Evolutionary conservation across 2,888 invertebrate species (phyloP), one percentile per base, ranked within the genome.

Genomic region (Clusia tigrina): DNA sequence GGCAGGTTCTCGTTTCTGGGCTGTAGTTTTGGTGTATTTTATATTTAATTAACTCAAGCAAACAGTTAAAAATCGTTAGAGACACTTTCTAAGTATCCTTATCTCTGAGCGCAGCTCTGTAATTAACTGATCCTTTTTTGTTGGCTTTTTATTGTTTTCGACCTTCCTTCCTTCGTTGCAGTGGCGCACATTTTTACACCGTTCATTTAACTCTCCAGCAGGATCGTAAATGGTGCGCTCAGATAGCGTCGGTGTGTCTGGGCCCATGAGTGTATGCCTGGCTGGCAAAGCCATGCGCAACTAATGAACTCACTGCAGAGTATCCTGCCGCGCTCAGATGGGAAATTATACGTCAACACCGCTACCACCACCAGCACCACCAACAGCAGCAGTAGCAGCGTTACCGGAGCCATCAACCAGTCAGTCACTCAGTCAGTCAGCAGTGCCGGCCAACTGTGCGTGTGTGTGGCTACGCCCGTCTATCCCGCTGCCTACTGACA

Each of bases 201-300:
- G 42, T 2, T 15, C 42, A 42, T 15, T 42, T 42, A 42, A 42
- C 42, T 42, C n/a, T 6, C 42, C 6, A 32, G 12, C 32, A 42
- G 42, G 42, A 42, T 42, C 42, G n/a, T 42, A 42, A n/a, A n/a
- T n/a, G n/a, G n/a, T n/a, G n/a, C n/a, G 42, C n/a, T 42, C 9
- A 15, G 12, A 17, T 5, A 42, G 42, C 2, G 42, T 42, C n/a
- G 10, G 42, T 42, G 3, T 42, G 3, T 42, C 3, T 5, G 42
- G 10, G n/a, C 2, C 12, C n/a, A 42, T 15, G 6, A 6, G 12
- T 32, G 32, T 32, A 12, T 32, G 12, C 6, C 6, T 32, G 12
- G 32, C 6, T 32, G 6, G 12, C 6, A 32, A 6, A 5, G 48
- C 48, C 48, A 18, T 48, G 48, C 48, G 48, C 48, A 48, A 48